Evolutionary conservation across 2,888 invertebrate species (phyloP).

Genomic region (Argynnis bischoffii): DNA sequence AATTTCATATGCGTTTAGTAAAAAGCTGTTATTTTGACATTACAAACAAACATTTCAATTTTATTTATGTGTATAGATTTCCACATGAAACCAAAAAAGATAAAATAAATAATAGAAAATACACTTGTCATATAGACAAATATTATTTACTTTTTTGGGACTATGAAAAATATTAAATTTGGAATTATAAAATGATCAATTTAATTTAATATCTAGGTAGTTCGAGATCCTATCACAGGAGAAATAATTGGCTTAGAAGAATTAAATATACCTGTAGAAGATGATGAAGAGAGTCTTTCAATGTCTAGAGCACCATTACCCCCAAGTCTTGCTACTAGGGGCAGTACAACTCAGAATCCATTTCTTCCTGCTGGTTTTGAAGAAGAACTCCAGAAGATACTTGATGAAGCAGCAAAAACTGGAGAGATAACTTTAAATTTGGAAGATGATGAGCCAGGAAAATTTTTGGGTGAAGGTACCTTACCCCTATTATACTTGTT

Average conservation of each 20-base stretch:
- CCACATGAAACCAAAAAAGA: too few relatives aligned
- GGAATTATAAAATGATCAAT: not conserved
- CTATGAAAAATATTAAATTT: too few relatives aligned
- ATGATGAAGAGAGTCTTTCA: constrained; percentile 82
- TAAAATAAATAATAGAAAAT: too few relatives aligned
- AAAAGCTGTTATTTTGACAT: too few relatives aligned
- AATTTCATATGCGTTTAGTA: too few relatives aligned
- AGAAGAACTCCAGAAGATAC: constrained; percentile 74
- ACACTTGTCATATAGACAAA: too few relatives aligned
- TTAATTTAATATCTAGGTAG: constrained; percentile 71
- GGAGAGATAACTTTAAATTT: constrained; percentile 68
- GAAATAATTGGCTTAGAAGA: constrained; percentile 84
- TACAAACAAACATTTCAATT: too few relatives aligned
- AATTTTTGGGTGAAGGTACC: constrained; percentile 77
- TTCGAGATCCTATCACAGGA: constrained; percentile 89
- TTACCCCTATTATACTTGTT: not conserved
- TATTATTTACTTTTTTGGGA: too few relatives aligned
- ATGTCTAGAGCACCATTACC: constrained; percentile 90
- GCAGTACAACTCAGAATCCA: constrained; percentile 90
- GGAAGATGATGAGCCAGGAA: constrained; percentile 67
- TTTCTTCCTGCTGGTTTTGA: constrained; percentile 94
- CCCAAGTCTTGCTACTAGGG: constrained; percentile 86
- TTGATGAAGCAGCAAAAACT: constrained; percentile 59
- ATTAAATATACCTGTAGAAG: constrained; percentile 77
- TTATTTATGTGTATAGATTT: too few relatives aligned